These are phyloP conservation scores for Argentina silus DNA, from an alignment of 2,797 vertebrate species.

Conservation along the genomic window DNA sequence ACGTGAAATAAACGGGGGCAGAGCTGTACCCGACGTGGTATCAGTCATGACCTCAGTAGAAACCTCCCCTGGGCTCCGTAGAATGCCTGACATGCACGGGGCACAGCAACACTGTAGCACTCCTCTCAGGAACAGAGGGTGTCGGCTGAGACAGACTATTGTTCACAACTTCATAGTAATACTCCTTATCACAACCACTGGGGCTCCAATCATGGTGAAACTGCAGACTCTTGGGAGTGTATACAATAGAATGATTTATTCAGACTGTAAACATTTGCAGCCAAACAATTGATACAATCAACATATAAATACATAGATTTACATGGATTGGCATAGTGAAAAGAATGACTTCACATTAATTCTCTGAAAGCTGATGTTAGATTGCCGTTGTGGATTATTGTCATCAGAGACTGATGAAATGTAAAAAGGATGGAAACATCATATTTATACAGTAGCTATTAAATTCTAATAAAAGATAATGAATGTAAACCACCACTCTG, in stretches of 20 bases:
- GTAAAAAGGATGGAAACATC: too few species aligned
- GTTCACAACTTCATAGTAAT: background rate
- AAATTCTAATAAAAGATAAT: too few species aligned
- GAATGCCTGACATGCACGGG: background rate
- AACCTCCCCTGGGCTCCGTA: background rate
- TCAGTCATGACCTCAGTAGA: background rate
- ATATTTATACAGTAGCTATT: too few species aligned
- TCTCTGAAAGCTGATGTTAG: too few species aligned
- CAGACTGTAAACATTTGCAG: too few species aligned
- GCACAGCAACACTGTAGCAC: background rate
- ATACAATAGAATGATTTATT: too few species aligned
- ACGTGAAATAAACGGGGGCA: too few species aligned
- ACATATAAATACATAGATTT: background rate
- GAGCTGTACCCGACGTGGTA: too few species aligned
- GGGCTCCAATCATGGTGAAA: background rate
- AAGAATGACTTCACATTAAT: too few species aligned
- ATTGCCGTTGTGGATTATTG: too few species aligned
- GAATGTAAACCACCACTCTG: too few species aligned
- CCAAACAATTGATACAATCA: background rate
- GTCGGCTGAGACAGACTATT: background rate
- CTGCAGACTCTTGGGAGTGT: background rate
- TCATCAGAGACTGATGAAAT: too few species aligned
- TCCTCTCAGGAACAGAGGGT: background rate
- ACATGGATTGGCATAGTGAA: background rate
- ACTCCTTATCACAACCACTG: background rate